These are phyloP conservation scores for Mythimna lalbum DNA, from an alignment of 2,888 invertebrate genomes.

Conservation along the genomic window DNA sequence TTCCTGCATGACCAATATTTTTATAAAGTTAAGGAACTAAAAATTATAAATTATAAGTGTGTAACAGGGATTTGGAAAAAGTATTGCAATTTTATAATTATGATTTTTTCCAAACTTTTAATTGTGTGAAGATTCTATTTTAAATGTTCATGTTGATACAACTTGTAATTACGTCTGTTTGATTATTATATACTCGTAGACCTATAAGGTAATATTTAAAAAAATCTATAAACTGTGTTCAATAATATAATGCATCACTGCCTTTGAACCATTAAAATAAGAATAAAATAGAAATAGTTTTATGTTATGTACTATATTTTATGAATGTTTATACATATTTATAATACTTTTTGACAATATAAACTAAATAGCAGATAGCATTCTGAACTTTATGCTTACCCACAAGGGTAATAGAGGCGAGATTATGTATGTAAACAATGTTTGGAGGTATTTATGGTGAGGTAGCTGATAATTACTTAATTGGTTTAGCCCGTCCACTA, in stretches of 20 bases:
- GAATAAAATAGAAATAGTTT: background rate
- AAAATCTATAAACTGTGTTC: slow-evolving; percentile 26
- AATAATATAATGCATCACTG: slow-evolving; percentile 30
- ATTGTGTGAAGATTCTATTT: background rate
- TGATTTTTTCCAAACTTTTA: slow-evolving; percentile 10
- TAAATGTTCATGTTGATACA: background rate
- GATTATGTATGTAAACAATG: background rate
- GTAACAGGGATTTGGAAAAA: slow-evolving; percentile 13
- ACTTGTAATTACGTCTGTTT: slow-evolving; percentile 17
- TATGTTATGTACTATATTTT: background rate
- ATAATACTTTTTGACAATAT: background rate
- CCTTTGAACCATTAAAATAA: slow-evolving; percentile 14
- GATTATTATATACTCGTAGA: slow-evolving; percentile 6
- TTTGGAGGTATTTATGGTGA: background rate
- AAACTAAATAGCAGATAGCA: no score
- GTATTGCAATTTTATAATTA: background rate
- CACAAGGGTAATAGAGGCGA: no score
- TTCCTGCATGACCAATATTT: slow-evolving; percentile 13
- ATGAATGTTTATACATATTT: background rate
- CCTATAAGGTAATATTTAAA: background rate
- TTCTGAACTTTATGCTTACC: no score
- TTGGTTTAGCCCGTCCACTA: slow-evolving; percentile 28
- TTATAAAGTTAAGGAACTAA: background rate
- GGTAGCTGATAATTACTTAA: slow-evolving; percentile 17
- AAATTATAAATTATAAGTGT: background rate